Evolutionary conservation across 2,888 invertebrate species (phyloP), one percentile per base, ranked within the genome.

Genomic region (Sinhomidia bicolor): DNA sequence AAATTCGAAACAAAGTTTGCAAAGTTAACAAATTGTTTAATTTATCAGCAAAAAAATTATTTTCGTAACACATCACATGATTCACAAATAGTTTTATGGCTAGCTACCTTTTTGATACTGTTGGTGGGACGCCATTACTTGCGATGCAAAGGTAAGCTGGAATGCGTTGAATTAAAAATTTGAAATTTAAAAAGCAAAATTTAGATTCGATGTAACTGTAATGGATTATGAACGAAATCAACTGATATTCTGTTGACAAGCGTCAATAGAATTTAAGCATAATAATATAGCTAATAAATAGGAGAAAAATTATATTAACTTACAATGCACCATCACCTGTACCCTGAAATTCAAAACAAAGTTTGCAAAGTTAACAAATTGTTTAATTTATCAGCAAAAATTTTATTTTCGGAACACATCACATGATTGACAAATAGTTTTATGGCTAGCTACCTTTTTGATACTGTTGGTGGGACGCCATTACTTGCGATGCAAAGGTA

Each of bases 401-500:
- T 7, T 41, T 41, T 41, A 7, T 41, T 41, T 10, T 41, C 41
- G n/a, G 41, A 41, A 41, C 10, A 10, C 41, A 44, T 32, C 14
- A 51, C 51, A 9, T 76, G 3, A 26, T 32, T 47, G 47, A 2
- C 7, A 47, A 47, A 47, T 47, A 54, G n/a, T 17, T 12, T 47
- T 14, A 47, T 47, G 1, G n/a, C n/a, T 47, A 36, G n/a, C n/a
- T 14, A 90, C 90, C 89, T 86, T 84, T 90, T 90, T 6, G 89
- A 90, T 20, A 97, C 97, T 62, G 97, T 96, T 47, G 97, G 97
- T 44, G 97, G 97, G 26, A 97, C 97, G 62, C 97, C 97, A 93
- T 97, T 97, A 92, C 97, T 96, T 85, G 97, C 97, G 94, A 97
- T 97, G 94, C 97, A 97, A 93, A 97, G 95, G 94, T 97, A 97